Evolutionary conservation across 2,113 vertebrate genomes (phyloP).

Genomic region (Entelurus aequoreus): DNA sequence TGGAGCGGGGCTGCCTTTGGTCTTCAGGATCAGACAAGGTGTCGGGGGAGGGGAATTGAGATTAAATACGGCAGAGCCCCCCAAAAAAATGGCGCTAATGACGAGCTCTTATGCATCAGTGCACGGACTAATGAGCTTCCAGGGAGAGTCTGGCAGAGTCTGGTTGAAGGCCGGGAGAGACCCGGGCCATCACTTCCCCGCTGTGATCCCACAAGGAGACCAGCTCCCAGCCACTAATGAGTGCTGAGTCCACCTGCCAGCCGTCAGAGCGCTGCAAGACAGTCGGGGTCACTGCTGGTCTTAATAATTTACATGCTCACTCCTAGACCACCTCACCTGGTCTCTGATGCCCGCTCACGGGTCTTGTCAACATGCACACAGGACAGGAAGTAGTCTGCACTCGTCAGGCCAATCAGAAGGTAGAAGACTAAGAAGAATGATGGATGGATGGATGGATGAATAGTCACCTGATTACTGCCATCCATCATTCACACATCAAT

Average conservation of each 20-base stretch:
- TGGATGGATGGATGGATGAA: too few species aligned
- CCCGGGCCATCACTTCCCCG: constrained; percentile 95
- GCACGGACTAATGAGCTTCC: constrained; percentile 99
- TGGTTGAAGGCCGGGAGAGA: constrained; percentile 91
- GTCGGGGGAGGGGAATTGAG: constrained; percentile 57
- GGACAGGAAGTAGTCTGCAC: too few species aligned
- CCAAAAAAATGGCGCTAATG: constrained; percentile 94
- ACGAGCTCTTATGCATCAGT: constrained; percentile 99
- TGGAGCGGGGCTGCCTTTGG: constrained; percentile 77
- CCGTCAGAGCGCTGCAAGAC: constrained; percentile 84
- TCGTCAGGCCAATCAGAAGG: too few species aligned
- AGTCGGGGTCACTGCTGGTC: constrained; percentile 86
- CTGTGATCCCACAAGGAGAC: constrained; percentile 98
- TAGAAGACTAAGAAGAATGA: too few species aligned
- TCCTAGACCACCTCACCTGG: too few species aligned
- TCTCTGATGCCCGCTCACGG: too few species aligned
- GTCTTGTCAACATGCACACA: too few species aligned
- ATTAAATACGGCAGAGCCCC: too few species aligned
- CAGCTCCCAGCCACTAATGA: constrained; percentile 91
- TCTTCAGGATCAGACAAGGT: constrained; percentile 93
- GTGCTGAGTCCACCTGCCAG: constrained; percentile 91
- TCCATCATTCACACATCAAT: constrained; percentile 81
- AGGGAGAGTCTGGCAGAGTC: constrained; percentile 95
- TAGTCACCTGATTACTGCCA: constrained; percentile 45
- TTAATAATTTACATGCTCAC: constrained; percentile 92